Evolutionary conservation across 37 sponge, comb jelly and placozoan species (phyloP), one percentile per base, ranked within the genome.

Genomic region (Spongilla lacustris): DNA sequence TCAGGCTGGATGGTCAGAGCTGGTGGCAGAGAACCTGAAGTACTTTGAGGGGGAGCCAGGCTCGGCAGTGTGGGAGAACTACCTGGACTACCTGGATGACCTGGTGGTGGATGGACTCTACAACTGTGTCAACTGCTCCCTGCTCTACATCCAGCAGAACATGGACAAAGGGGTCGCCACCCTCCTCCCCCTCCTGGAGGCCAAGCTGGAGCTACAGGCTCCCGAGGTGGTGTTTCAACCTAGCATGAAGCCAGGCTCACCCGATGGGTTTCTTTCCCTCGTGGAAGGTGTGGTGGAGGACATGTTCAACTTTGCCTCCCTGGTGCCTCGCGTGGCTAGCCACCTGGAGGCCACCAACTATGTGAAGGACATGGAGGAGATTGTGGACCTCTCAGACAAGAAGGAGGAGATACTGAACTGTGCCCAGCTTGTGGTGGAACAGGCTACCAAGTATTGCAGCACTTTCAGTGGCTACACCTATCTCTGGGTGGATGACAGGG

Each of bases 71-170:
- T 98, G 99, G 99, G 68, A 75, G 81, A 84, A 77, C 81, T 98
- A 98, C 71, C 49, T 98, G 0, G 96, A 98, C 32, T 98, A 98
- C 76, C 74, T 98, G 25, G 99, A 98, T 84, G 99, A 98, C 30
- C 58, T 98, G n/a, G 87, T 98, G 25, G 84, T 98, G 58, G 99
- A 98, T 68, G 99, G 99, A 12, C 86, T 98, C 86, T 98, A 93
- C 85, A 93, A 94, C 71, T 93, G 92, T 37, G 85, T 96, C 27
- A 93, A 91, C 35, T 93, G 96, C 69, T 98, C 99, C 36, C 91
- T 98, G 67, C 76, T 74, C 25, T 98, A 94, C 78, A 80, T 98
- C 49, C 80, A 94, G 74, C 92, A 95, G 73, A 92, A 98, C 81
- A 96, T 94, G 12, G 92, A 98, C 81, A 85, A 85, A 25, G 73